Evolutionary conservation across 1,140 invertebrate genomes (phyloP).

Genomic region (Leptoteleia sp.): DNA sequence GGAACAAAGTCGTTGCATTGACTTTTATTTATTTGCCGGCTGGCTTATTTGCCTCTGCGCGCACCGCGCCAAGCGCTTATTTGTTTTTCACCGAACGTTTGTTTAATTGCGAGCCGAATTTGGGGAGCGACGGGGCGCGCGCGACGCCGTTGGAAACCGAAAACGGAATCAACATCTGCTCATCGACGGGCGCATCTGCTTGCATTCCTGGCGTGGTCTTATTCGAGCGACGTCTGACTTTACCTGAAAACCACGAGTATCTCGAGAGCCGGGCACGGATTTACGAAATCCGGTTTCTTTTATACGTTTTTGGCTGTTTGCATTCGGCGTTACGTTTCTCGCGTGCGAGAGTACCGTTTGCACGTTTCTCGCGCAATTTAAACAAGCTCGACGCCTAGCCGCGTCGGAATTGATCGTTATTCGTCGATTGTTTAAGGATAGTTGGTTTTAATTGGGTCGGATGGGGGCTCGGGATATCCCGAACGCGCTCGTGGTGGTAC

Average conservation of each 20-base stretch:
- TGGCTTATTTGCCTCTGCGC: neutral
- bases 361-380: too few relatives aligned
- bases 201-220: constrained; percentile 72
- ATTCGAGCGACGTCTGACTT: constrained; percentile 72
- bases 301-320: constrained; percentile 23
- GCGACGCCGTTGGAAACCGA: constrained; percentile 12
- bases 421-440: too few relatives aligned
- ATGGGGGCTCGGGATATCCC: too few relatives aligned
- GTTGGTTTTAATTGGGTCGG: too few relatives aligned
- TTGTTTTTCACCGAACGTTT: neutral
- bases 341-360: too few relatives aligned
- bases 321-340: constrained; percentile 12
- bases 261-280: constrained; percentile 46
- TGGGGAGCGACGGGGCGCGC: too few relatives aligned
- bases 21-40: constrained; percentile 12
- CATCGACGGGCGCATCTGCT: constrained; percentile 70
- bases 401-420: too few relatives aligned
- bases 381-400: too few relatives aligned
- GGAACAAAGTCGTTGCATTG: constrained; percentile 11
- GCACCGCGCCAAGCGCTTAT: too few relatives aligned
- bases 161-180: constrained; percentile 65
- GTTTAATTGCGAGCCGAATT: neutral
- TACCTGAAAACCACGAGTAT: constrained; percentile 68
- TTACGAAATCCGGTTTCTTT: constrained; percentile 55
- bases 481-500: too few relatives aligned